phyloP scores from a whole-genome alignment of 1,140 invertebrate genomes.

The Trichomalopsis sarcophagae region DNA sequence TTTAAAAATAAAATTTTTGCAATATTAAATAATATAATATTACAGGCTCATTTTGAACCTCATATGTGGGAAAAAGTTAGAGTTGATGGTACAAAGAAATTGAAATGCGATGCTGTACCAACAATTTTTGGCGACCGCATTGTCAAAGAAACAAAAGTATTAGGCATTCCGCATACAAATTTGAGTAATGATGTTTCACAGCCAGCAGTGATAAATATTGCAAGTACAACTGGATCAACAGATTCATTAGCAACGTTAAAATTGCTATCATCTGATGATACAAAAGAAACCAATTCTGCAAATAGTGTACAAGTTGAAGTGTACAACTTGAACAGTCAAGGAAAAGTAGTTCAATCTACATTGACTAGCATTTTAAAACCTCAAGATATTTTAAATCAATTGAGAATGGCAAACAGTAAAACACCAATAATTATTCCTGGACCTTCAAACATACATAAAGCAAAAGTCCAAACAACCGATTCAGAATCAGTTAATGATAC shows the following conservation, averaged over 20 bases:
- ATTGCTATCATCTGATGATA: neutral
- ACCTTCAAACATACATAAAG: slow-evolving; percentile 27
- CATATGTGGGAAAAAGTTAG: slow-evolving; percentile 51
- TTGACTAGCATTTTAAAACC: slow-evolving; percentile 25
- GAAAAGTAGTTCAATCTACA: slow-evolving; percentile 31
- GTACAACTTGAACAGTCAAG: slow-evolving; percentile 28
- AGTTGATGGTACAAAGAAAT: slow-evolving; percentile 47
- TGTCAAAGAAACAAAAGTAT: slow-evolving; percentile 14
- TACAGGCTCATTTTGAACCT: slow-evolving; percentile 49
- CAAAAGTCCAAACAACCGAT: neutral
- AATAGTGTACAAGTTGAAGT: slow-evolving; percentile 1
- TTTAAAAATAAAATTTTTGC: neutral
- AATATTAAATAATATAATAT: neutral
- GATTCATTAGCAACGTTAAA: neutral
- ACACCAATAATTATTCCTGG: slow-evolving; percentile 39
- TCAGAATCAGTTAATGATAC: too few species aligned
- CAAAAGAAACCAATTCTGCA: neutral
- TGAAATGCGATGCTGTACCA: slow-evolving; percentile 50
- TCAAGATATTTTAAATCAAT: slow-evolving; percentile 37
- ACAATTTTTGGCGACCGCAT: slow-evolving; percentile 44
- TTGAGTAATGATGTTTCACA: neutral
- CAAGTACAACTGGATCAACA: neutral
- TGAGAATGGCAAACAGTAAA: slow-evolving; percentile 32
- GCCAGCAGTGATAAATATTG: neutral
- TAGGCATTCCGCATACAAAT: neutral